Base-by-base conservation (phyloP, 2,113 vertebrate species). In the Oreochromis aureus region DNA sequence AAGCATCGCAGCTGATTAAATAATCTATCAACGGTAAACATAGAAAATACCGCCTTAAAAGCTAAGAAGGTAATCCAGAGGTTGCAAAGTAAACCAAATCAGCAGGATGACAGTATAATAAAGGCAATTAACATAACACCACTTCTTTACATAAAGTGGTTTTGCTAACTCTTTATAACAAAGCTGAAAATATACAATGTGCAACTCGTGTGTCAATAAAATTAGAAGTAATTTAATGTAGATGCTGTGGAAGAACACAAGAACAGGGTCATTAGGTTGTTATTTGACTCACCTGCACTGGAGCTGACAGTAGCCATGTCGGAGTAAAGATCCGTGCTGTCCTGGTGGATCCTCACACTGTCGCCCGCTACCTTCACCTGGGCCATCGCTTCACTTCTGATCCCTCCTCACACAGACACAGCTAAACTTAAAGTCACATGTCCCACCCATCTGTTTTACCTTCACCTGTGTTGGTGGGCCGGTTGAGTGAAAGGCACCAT, bases 221-320 rank as follows among this genome's bases (percentile, higher is more conserved):
- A 78, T 78, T 32, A 13, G 46, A 53, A 34, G 18, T 34, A 51
- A 78, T 78, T 78, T 53, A 66, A 19, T 78, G 48, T 32, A 3
- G 32, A 63, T n/a, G 10, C 36, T 80, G 30, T 16, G 32, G 34
- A 81, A 30, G 80, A 59, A 55, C 36, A 53, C 46, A 53, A 51
- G 27, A 51, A n/a, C 1, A 10, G 71, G 27, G 24, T 19, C 16
- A 32, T 78, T 78, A 19, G 24, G 24, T 19, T 53, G 73, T 78
- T n/a, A 1, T 34, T 78, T 53, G 44, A 89, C 96, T 95, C 87
- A 97, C 96, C 96, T 94, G 94, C 95, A 2, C 93, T 97, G 86
- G 96, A 96, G 94, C 95, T 97, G 84, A 97, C 96, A 1, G 96
- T 94, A 4, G 91, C 93, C 88, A 96, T 94, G 30, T 96, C 96